Evolutionary conservation across 2,888 invertebrate genomes (phyloP).

Genomic region (Zhuqinia jingwanae): DNA sequence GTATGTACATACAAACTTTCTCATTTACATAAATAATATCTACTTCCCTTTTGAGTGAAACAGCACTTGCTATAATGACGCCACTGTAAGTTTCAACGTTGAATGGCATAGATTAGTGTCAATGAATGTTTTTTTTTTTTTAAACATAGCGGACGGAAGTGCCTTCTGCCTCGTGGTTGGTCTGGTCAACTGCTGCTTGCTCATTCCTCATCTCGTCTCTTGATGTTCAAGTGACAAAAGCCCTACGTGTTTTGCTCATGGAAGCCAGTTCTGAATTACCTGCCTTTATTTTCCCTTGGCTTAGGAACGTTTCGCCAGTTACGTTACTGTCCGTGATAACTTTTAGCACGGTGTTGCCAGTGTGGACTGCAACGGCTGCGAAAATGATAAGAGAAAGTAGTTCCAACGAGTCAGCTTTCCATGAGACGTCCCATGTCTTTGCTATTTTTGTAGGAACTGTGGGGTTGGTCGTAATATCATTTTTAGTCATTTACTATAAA

Average conservation of each 20-base stretch:
- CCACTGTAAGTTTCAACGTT: too few relatives aligned
- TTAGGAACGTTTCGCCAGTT: conserved; percentile 74
- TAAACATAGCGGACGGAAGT: conserved; percentile 58
- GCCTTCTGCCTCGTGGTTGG: conserved; percentile 51
- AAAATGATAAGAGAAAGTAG: conserved; percentile 49
- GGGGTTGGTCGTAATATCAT: conserved; percentile 60
- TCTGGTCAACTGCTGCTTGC: conserved; percentile 64
- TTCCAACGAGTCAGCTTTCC: conserved; percentile 67
- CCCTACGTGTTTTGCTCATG: conserved; percentile 71
- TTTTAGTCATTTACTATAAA: conserved; percentile 71
- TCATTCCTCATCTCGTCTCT: conserved; percentile 73
- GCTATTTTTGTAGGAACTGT: conserved; percentile 70
- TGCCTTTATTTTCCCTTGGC: conserved; percentile 73
- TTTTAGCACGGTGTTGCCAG: conserved; percentile 74
- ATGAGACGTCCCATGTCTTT: conserved; percentile 73
- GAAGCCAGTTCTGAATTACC: conserved; percentile 65
- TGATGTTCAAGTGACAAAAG: conserved; percentile 74
- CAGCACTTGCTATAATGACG: too few relatives aligned
- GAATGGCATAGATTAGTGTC: too few relatives aligned
- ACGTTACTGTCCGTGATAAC: conserved; percentile 74
- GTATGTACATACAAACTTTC: conserved; percentile 18
- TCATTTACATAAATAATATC: too few relatives aligned
- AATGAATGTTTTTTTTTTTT: conserved; percentile 1
- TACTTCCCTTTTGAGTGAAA: too few relatives aligned
- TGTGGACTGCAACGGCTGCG: conserved; percentile 75